Conservation (phyloP, 2,797 vertebrate genomes). For the Cuniculus paca region DNA sequence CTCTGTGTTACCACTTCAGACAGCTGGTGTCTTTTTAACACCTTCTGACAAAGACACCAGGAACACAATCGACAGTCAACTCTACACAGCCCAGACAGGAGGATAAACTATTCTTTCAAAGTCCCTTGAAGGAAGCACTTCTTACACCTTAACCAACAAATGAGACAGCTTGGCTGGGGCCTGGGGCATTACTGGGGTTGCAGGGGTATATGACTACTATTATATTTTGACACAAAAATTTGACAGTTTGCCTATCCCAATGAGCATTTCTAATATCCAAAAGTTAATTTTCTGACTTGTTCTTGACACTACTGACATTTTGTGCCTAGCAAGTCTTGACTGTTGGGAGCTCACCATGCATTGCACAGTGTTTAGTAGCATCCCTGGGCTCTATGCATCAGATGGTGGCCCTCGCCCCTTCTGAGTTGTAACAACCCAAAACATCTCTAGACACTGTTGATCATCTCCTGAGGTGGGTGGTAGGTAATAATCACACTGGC, state of each 20-base stretch:
- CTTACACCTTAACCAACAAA: not conserved
- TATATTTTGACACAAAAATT: not conserved
- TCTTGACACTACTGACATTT: not conserved
- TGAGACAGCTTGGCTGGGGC: not conserved
- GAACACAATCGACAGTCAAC: not conserved
- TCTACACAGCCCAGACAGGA: not conserved
- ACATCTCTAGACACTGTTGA: not conserved
- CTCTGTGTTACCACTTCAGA: not conserved
- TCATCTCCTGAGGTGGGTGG: not conserved
- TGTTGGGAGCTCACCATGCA: not conserved
- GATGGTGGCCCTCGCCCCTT: not conserved
- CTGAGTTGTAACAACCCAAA: not conserved
- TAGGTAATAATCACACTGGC: not conserved
- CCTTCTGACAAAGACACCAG: not conserved
- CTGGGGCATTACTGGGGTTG: too few species aligned
- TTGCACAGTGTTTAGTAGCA: not conserved
- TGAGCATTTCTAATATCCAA: not conserved
- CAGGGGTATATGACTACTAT: not conserved
- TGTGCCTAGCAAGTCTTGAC: not conserved
- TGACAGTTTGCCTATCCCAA: not conserved
- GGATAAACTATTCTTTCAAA: not conserved
- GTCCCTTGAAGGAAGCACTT: not conserved
- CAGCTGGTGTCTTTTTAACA: not conserved
- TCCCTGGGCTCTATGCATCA: rapidly evolving
- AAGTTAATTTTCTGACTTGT: not conserved